A percentile compares a stretch with the other conserved stretches of the same genome.
phyloP scores from a whole-genome alignment of 2,113 vertebrate species.

The Rhineura floridana region DNA sequence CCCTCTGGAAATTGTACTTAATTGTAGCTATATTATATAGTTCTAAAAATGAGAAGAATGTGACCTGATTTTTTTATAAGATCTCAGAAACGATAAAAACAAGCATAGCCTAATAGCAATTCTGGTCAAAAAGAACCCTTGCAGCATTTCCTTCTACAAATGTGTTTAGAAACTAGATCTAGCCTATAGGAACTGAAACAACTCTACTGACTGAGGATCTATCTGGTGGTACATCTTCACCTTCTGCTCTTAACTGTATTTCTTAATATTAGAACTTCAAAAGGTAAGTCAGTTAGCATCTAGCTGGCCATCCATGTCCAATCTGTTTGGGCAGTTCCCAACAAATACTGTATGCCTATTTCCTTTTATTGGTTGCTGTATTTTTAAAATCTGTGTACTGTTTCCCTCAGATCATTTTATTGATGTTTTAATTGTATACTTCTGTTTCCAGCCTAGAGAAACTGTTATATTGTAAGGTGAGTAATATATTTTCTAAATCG shows the following conservation, averaged over 20 bases:
- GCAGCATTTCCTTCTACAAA: background rate
- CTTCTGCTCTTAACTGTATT: background rate
- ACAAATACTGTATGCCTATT: background rate
- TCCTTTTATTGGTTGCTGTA: background rate
- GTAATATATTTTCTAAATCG: background rate
- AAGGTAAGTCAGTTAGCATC: background rate
- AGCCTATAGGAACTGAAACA: background rate
- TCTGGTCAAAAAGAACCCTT: background rate
- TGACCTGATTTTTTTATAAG: too few relatives aligned
- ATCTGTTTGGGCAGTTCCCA: conserved; percentile 4
- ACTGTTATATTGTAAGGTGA: background rate
- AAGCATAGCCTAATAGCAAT: background rate
- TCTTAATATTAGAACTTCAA: background rate
- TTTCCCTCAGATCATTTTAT: background rate
- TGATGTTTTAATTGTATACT: background rate
- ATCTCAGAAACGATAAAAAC: background rate
- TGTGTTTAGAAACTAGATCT: background rate
- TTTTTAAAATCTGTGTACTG: background rate
- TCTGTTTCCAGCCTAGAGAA: background rate
- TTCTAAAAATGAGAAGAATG: background rate
- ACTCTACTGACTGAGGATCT: background rate
- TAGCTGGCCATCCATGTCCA: background rate
- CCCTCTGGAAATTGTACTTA: too few relatives aligned
- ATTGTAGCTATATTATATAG: background rate
- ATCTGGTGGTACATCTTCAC: background rate